Evolutionary conservation across 2,113 vertebrate species (phyloP).

Genomic region (Dipodomys ordii): DNA sequence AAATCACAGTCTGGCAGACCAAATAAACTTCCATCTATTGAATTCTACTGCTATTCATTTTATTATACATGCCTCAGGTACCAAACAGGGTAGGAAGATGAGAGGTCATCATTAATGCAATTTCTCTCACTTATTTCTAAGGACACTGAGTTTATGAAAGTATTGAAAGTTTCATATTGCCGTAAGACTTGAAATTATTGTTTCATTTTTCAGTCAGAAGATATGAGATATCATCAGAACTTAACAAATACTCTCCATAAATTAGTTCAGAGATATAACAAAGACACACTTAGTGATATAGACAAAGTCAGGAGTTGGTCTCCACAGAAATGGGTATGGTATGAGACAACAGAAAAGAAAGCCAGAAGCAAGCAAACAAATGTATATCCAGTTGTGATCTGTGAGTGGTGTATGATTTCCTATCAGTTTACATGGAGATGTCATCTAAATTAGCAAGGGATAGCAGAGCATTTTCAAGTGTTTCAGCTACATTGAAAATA

Average conservation of each 20-base stretch:
- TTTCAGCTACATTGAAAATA: conserved; percentile 64
- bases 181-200: neutral
- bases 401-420: neutral
- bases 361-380: conserved; percentile 36
- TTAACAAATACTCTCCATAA: neutral
- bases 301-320: neutral
- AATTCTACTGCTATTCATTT: neutral
- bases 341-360: conserved; percentile 50
- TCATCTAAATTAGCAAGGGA: conserved; percentile 40
- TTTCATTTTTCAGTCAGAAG: conserved; percentile 23
- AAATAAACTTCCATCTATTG: conserved; percentile 22
- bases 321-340: neutral
- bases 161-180: neutral
- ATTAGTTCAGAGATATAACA: neutral
- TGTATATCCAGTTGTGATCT: neutral
- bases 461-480: neutral
- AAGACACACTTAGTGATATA: neutral
- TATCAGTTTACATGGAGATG: conserved; percentile 6
- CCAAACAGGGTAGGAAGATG: neutral
- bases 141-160: neutral
- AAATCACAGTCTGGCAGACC: neutral
- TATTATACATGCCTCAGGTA: neutral
- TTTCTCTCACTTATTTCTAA: neutral
- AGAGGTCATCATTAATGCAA: neutral
- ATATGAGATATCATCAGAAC: conserved; percentile 38